Percentiles rank a stretch among this genome's conserved stretches.
Conservation (phyloP, 2,888 invertebrate genomes). For the Conops quadrifasciatus region DNA sequence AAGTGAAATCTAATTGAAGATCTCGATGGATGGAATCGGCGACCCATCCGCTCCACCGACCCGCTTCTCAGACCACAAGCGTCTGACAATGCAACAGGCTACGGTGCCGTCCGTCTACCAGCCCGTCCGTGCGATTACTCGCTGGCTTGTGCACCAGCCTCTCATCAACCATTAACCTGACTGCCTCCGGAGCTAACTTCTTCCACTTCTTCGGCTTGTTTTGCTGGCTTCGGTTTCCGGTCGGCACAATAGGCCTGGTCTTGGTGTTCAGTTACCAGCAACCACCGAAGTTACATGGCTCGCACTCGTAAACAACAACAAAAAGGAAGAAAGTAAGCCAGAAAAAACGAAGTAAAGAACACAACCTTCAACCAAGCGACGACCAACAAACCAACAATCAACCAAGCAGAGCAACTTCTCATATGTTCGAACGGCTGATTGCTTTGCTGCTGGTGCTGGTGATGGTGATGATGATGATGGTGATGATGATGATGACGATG, state of each 20-base stretch:
- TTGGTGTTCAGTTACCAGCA: constrained; percentile 5
- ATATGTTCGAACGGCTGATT: constrained; percentile 14
- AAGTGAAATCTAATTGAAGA: constrained; percentile 25
- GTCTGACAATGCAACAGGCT: background rate
- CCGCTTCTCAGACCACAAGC: background rate
- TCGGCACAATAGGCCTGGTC: background rate
- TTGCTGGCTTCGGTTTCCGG: constrained; percentile 7
- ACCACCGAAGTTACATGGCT: background rate
- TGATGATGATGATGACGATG: background rate
- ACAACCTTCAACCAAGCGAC: constrained; percentile 2
- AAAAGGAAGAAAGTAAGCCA: background rate
- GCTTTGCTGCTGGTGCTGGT: background rate
- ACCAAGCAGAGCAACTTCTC: background rate
- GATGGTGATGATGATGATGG: background rate
- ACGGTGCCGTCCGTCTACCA: no score
- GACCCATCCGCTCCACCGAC: background rate
- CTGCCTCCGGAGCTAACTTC: background rate
- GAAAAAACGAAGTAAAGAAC: background rate
- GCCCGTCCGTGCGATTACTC: background rate
- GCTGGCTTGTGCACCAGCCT: background rate
- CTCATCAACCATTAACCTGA: background rate
- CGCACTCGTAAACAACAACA: no score
- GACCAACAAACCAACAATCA: background rate
- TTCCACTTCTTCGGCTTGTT: background rate
- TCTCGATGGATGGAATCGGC: background rate